Evolutionary conservation across 2,888 invertebrate genomes (phyloP), one percentile per base, ranked within the genome.

Genomic region (Phoronis australis): DNA sequence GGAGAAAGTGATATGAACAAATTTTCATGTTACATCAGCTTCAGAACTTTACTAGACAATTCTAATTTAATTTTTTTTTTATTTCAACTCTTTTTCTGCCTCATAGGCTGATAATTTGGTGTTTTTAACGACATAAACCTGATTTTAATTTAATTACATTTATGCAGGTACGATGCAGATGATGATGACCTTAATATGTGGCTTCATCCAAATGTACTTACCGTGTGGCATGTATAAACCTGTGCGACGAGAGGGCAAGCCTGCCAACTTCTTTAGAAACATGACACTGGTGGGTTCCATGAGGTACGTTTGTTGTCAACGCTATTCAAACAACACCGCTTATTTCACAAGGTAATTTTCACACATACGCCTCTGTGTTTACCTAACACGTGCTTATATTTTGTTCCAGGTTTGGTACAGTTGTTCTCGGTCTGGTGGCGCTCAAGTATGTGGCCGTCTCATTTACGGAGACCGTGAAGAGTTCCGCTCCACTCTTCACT

Each of bases 381-480:
- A 31, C 31, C 15, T 12, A 31, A 31, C 15, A 12, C 9, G 31
- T 31, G 31, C 31, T 31, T 43, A 22, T 54, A 52, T 56, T 45
- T 53, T 54, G 45, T 77, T 79, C 51, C 70, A 85, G 85, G 69
- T 87, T 87, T 75, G 80, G 83, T 42, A 87, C 87, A 4, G 86
- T 88, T 45, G 82, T 87, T 50, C 76, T 87, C 65, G 87, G 87
- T 48, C 76, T 87, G 61, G 81, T 87, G 46, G 85, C 87, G 6
- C 78, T 88, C 48, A 86, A 87, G 79, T 87, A 84, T 75, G 86
- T 87, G 50, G 86, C 87, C 52, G 87, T 87, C 48, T 87, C 87
- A 73, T 88, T 88, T 73, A 87, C 87, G 41, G 87, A 87, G 76
- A 87, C 87, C 15, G 85, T 88, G 42, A 88, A 88, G 74, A 87